Evolutionary conservation across 2,113 vertebrate species (phyloP).

Genomic region (Butorides virescens): DNA sequence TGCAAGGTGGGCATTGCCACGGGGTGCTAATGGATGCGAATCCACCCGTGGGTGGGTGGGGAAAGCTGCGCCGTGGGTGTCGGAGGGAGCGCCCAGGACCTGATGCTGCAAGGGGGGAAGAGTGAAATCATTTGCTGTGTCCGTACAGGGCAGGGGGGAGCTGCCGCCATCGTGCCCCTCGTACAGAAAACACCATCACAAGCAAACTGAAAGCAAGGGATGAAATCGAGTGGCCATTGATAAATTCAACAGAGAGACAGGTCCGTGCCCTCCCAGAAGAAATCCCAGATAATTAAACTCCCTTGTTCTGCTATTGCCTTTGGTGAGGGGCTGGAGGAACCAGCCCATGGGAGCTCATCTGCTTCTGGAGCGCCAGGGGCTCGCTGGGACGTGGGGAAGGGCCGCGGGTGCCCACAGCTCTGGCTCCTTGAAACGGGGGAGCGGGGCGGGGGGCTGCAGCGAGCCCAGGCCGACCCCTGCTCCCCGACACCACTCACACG

Average conservation of each 20-base stretch:
- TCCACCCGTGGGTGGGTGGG: neutral
- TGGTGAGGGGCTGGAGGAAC: neutral
- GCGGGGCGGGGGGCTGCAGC: neutral
- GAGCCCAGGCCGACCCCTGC: neutral
- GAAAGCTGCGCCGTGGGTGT: neutral
- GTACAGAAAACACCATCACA: neutral
- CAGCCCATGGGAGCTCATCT: neutral
- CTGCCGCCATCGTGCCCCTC: neutral
- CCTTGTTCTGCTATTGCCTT: conserved; percentile 4
- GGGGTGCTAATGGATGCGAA: neutral
- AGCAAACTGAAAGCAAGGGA: conserved; percentile 32
- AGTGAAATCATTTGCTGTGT: neutral
- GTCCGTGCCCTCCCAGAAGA: conserved; percentile 39
- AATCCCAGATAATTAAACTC: conserved; percentile 49
- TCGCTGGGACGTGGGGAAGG: neutral
- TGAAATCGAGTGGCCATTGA: conserved; percentile 22
- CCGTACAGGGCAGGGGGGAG: neutral
- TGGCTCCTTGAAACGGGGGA: neutral
- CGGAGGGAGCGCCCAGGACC: neutral
- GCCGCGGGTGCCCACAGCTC: neutral
- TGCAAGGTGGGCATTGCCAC: neutral
- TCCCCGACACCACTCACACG: neutral
- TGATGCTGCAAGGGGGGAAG: neutral
- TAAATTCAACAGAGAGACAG: conserved; percentile 29
- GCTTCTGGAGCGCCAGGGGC: neutral